Conservation (phyloP, 2,113 vertebrate species). For the Atlantisia rogersi region DNA sequence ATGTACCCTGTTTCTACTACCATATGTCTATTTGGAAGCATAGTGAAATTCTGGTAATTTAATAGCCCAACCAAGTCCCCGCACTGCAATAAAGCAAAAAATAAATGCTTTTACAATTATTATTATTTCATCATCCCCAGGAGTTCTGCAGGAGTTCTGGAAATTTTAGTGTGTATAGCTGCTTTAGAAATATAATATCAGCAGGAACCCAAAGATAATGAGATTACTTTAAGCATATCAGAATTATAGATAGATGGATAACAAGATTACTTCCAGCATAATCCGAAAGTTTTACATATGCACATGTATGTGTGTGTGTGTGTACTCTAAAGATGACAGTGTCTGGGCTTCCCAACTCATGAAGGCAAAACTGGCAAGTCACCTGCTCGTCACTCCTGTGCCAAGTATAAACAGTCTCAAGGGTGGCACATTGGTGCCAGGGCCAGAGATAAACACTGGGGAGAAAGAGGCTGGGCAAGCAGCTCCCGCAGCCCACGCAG, state of each 20-base stretch:
- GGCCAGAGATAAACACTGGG: constrained; percentile 16
- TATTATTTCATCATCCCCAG: constrained; percentile 23
- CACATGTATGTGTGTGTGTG: not conserved
- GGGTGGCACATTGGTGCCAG: not conserved
- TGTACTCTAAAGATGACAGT: not conserved
- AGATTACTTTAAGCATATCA: not conserved
- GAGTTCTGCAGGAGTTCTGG: constrained; percentile 22
- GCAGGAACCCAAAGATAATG: not conserved
- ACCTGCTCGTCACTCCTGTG: constrained; percentile 57
- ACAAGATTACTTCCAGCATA: not conserved
- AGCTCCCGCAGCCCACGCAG: not conserved
- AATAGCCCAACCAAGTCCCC: not conserved
- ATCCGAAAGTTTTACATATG: not conserved
- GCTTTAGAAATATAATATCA: constrained; percentile 10
- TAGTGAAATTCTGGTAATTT: not conserved
- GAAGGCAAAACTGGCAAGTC: not conserved
- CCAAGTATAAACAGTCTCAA: not conserved
- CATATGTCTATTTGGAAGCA: not conserved
- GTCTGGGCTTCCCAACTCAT: not conserved
- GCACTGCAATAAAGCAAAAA: not conserved
- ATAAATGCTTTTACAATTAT: constrained; percentile 3
- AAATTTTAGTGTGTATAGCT: not conserved
- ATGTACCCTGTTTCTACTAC: not conserved
- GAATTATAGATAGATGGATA: not conserved
- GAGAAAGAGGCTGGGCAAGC: not conserved